Evolutionary conservation across 2,797 vertebrate genomes (phyloP), one percentile per base, ranked within the genome.

Genomic region (Sebastes hubbsi): DNA sequence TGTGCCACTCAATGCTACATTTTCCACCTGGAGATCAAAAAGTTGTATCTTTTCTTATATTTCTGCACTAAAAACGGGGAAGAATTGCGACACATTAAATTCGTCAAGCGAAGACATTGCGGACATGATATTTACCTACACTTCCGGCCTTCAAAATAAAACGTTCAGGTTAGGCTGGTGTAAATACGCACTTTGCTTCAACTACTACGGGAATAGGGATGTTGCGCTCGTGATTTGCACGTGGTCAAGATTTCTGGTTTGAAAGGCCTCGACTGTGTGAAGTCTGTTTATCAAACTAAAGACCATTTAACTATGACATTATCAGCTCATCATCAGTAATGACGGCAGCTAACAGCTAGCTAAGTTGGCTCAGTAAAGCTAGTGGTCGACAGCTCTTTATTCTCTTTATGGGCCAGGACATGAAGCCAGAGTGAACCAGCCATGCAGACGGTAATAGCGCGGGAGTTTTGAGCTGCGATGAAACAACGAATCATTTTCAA

Each of bases 71-170:
- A 20, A 10, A 46, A 18, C 14, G 1, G 1, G 0, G n/a, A 20
- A 22, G 12, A 54, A 25, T 32, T 20, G 8, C 29, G 20, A 22
- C 3, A 11, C 2, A 5, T 42, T 11, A 5, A 20, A 24, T 36
- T 36, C 1, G 1, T 65, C 16, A 61, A 59, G 3, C 0, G 5
- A 7, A 1, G 2, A 46, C 4, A 79, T 7, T 61, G 4, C 8
- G 4, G 10, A 13, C 2, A 9, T n/a, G 6, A 18, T 59, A 32
- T 8, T 6, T 20, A 30, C 0, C n/a, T 22, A 8, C 38, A n/a
- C 22, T n/a, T 73, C 32, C 25, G 9, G 13, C 1, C 69, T 82
- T 65, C 25, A 82, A 77, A 73, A 65, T 75, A 82, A 79, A 79
- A 72, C 8, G 2, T 2, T 54, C 3, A 8, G 6, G 1, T 16